phyloP scores from a whole-genome alignment of 2,888 invertebrate species.

The Drosophila demipolita region DNA sequence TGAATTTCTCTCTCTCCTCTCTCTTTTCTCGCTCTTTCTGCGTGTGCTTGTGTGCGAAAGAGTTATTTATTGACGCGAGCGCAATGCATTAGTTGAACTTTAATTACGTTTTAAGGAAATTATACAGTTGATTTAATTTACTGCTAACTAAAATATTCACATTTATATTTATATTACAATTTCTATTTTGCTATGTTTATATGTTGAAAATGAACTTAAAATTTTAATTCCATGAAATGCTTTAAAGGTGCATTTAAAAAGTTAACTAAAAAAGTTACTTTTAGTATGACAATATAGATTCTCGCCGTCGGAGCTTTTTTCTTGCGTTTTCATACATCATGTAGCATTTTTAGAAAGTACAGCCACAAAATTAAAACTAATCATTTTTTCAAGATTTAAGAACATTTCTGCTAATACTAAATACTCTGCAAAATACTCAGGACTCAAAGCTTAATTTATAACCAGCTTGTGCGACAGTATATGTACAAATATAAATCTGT shows the following conservation, averaged over 20 bases:
- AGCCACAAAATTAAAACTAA: background rate
- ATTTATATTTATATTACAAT: background rate
- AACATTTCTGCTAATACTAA: background rate
- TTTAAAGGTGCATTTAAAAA: background rate
- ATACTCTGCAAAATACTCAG: background rate
- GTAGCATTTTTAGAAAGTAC: background rate
- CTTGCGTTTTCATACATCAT: background rate
- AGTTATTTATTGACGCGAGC: slow-evolving; percentile 54
- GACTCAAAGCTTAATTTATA: background rate
- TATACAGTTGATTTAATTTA: slow-evolving; percentile 51
- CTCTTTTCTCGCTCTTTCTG: slow-evolving; percentile 9
- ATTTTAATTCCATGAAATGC: background rate
- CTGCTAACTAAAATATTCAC: background rate
- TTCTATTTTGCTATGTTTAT: background rate
- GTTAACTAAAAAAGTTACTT: background rate
- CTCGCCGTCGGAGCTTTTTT: background rate
- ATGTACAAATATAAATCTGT: background rate
- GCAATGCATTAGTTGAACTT: slow-evolving; percentile 44
- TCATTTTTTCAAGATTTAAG: background rate
- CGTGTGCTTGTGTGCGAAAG: slow-evolving; percentile 29
- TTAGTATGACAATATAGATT: background rate
- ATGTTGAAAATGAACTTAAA: background rate
- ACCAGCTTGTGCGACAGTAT: slow-evolving; percentile 1
- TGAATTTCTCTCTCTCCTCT: slow-evolving; percentile 48
- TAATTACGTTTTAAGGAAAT: slow-evolving; percentile 51